Percentiles rank a stretch among this genome's conserved stretches.
phyloP scores from a whole-genome alignment of 2,888 invertebrate species.

The Lysandra bellargus region DNA sequence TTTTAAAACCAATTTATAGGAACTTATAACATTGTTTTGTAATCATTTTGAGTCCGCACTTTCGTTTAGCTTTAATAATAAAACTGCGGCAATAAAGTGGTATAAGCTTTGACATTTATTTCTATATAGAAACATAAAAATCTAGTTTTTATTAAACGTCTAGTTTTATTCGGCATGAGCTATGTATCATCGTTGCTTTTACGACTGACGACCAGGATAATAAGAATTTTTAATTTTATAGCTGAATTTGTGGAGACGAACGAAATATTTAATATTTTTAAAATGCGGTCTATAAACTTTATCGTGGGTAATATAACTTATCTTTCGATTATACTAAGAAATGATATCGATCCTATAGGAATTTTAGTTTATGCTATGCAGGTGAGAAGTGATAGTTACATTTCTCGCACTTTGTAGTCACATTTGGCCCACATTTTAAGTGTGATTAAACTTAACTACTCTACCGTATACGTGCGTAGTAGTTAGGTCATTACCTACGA shows the following conservation, averaged over 20 bases:
- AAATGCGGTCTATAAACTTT: background rate
- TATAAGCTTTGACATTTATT: slow-evolving; percentile 21
- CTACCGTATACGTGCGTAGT: too few species aligned
- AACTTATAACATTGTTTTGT: background rate
- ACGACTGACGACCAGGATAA: slow-evolving; percentile 64
- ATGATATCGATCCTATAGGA: too few species aligned
- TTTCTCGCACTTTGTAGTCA: too few species aligned
- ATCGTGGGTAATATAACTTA: background rate
- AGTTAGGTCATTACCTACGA: too few species aligned
- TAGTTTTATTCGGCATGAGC: slow-evolving; percentile 19
- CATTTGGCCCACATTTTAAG: too few species aligned
- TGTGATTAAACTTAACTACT: too few species aligned
- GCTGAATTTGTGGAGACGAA: slow-evolving; percentile 38
- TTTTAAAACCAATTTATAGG: background rate
- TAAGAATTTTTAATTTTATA: slow-evolving; percentile 74
- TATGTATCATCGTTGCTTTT: slow-evolving; percentile 47
- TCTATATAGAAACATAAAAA: slow-evolving; percentile 15
- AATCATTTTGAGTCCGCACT: background rate
- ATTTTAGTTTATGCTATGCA: too few species aligned
- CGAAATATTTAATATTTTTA: background rate
- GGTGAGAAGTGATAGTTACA: too few species aligned
- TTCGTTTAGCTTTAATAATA: slow-evolving; percentile 11
- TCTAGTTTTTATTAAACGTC: slow-evolving; percentile 14
- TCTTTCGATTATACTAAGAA: background rate
- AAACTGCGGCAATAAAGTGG: slow-evolving; percentile 12